Evolutionary conservation across 2,888 invertebrate species (phyloP).

Genomic region (Ametastegia equiseti): DNA sequence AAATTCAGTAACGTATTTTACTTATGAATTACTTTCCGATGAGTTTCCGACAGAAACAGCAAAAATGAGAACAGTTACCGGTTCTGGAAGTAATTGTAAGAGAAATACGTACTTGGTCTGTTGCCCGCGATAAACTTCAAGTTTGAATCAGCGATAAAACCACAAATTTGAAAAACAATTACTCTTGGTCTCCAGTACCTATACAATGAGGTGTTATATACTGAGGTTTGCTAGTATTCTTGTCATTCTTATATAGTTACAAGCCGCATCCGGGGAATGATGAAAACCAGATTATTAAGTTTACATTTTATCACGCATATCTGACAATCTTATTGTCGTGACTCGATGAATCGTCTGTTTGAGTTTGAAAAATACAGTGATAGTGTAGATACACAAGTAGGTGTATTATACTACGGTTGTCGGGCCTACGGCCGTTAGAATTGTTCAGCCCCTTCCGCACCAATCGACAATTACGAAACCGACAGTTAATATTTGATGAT

Average conservation of each 20-base stretch:
- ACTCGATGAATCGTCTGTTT: neutral
- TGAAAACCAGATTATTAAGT: no score
- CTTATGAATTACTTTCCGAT: neutral
- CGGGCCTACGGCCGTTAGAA: neutral
- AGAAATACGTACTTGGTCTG: neutral
- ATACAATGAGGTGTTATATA: neutral
- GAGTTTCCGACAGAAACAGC: neutral
- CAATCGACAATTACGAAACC: neutral
- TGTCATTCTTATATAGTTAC: neutral
- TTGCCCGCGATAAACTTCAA: neutral
- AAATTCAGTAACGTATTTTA: neutral
- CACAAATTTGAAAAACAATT: neutral
- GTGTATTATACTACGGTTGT: neutral
- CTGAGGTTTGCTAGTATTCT: neutral
- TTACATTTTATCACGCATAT: neutral
- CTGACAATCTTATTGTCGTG: neutral
- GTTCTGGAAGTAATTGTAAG: neutral
- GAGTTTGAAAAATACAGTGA: neutral
- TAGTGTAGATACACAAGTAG: neutral
- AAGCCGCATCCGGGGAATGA: neutral
- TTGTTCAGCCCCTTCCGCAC: neutral
- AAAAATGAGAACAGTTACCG: neutral
- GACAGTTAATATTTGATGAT: neutral
- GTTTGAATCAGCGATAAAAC: neutral
- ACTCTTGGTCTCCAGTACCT: neutral